These are phyloP conservation scores for Desoria tigrina DNA, from an alignment of 2,888 invertebrate species.

Conservation along the genomic window DNA sequence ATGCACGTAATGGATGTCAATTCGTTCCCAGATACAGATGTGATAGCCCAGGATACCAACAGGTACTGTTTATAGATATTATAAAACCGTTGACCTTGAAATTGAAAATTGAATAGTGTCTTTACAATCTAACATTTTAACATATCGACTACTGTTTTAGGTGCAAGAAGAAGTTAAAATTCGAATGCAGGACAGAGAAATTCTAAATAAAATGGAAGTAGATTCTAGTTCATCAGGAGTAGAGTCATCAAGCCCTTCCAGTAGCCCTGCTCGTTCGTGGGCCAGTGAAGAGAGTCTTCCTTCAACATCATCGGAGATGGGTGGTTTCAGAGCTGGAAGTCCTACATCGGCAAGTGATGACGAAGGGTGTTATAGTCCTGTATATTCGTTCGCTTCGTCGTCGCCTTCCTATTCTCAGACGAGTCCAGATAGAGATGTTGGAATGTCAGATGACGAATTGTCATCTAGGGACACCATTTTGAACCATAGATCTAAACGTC, in stretches of 20 bases:
- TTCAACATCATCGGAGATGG: conserved; percentile 10
- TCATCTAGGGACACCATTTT: neutral
- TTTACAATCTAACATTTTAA: neutral
- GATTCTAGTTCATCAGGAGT: conserved; percentile 23
- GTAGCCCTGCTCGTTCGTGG: conserved; percentile 35
- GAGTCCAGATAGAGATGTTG: conserved; percentile 14
- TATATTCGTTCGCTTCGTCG: neutral
- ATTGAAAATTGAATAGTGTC: neutral
- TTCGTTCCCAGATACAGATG: conserved; percentile 39
- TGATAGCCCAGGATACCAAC: conserved; percentile 40
- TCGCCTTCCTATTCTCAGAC: conserved; percentile 6
- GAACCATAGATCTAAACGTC: conserved; percentile 12
- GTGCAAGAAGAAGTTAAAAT: conserved; percentile 37
- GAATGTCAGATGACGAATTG: neutral
- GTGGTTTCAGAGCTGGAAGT: conserved; percentile 9
- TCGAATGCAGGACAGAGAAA: conserved; percentile 19
- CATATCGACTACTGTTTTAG: conserved; percentile 27
- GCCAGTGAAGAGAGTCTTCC: conserved; percentile 37
- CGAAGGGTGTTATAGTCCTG: conserved; percentile 35
- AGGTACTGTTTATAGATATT: conserved; percentile 28
- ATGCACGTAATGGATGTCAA: conserved; percentile 23
- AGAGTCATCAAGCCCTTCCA: conserved; percentile 37
- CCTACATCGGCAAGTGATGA: conserved; percentile 36
- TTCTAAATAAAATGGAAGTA: conserved; percentile 5
- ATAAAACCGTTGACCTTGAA: neutral